phyloP scores from a whole-genome alignment of 2,797 vertebrate genomes.

The Lagocephalus sceleratus region DNA sequence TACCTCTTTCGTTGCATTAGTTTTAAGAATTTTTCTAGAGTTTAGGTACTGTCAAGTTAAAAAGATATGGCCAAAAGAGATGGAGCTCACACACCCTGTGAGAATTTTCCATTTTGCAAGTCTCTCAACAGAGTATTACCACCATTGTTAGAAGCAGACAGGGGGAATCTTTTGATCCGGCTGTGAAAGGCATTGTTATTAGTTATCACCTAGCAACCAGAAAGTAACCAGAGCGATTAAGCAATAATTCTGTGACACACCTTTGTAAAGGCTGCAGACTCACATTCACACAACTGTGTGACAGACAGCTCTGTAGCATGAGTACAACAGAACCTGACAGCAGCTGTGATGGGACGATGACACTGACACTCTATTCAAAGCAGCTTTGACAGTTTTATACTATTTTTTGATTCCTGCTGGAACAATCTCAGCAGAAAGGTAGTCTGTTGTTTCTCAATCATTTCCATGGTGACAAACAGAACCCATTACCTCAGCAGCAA shows the following conservation, averaged over 20 bases:
- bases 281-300: slow-evolving; percentile 25
- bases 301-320: slow-evolving; percentile 29
- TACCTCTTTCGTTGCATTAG: neutral
- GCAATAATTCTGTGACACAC: slow-evolving; percentile 24
- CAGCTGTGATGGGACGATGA: slow-evolving; percentile 29
- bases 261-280: slow-evolving; percentile 22
- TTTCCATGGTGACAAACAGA: slow-evolving; percentile 10
- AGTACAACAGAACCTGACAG: slow-evolving; percentile 30
- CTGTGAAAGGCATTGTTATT: neutral
- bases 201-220: slow-evolving; percentile 23
- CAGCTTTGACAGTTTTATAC: slow-evolving; percentile 34
- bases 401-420: slow-evolving; percentile 1
- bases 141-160: slow-evolving; percentile 18
- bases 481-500: slow-evolving; percentile 4
- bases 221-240: slow-evolving; percentile 34
- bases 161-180: slow-evolving; percentile 5
- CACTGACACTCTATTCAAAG: slow-evolving; percentile 30
- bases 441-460: neutral
- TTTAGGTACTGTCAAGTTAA: slow-evolving; percentile 5
- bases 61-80: neutral
- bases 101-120: slow-evolving; percentile 11
- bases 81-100: neutral
- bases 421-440: slow-evolving; percentile 1
- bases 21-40: neutral
- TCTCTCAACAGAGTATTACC: slow-evolving; percentile 15